These are phyloP conservation scores for Phrynocephalus forsythii DNA, from an alignment of 2,797 vertebrate species.

Conservation along the genomic window DNA sequence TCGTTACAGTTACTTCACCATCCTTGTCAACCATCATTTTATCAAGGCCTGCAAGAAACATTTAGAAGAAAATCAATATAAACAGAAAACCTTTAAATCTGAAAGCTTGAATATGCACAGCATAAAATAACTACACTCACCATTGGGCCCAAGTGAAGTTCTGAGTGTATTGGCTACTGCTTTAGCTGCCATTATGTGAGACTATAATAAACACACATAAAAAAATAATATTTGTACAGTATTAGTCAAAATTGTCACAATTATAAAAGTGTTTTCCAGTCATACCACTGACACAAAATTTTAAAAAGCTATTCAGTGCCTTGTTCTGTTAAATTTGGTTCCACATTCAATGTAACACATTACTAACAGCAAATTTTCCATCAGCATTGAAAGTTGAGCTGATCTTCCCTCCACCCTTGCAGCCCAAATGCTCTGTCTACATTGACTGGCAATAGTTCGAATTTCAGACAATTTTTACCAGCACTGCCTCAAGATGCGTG, in stretches of 20 bases:
- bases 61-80: not conserved
- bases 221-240: not conserved
- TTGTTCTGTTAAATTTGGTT: not conserved
- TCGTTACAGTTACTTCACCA: slow-evolving; percentile 97
- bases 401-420: not conserved
- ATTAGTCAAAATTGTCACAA: too few species aligned
- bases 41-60: slow-evolving; percentile 87
- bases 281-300: not conserved
- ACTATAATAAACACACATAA: slow-evolving; percentile 80
- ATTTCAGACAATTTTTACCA: too few species aligned
- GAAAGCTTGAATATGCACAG: not conserved
- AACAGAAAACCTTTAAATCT: not conserved
- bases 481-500: too few species aligned
- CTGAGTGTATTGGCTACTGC: slow-evolving; percentile 94
- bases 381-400: not conserved
- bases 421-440: not conserved
- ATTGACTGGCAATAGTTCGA: too few species aligned
- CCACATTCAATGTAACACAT: not conserved
- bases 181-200: slow-evolving; percentile 98
- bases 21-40: slow-evolving; percentile 99
- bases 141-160: slow-evolving; percentile 97
- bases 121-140: slow-evolving; percentile 74
- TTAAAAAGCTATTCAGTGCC: not conserved
- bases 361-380: not conserved
- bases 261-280: rapidly evolving